Evolutionary conservation across 2,113 vertebrate species (phyloP), one percentile per base, ranked within the genome.

Genomic region (Dolichotis patagonum): DNA sequence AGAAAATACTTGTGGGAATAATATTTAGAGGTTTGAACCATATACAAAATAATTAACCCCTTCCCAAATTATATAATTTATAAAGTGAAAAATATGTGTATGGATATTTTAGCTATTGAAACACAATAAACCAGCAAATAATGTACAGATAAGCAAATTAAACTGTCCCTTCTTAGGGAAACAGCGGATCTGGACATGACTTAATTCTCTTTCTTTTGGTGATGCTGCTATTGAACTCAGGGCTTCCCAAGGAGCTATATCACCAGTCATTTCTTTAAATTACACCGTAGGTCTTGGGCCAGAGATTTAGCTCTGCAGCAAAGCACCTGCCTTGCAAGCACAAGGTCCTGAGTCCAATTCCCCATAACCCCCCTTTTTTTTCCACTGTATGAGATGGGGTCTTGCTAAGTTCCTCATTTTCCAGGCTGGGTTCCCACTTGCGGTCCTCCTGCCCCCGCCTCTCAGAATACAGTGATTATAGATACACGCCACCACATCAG

Each of bases 71-170:
- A 82, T 9, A 8, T 0, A 87, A 85, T 35, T 92, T 92, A 85
- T n/a, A 86, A 94, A 92, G 52, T 52, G 58, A 71, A 94, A 94
- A 52, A 32, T 92, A 62, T 32, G 7, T 69, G 12, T 30, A 65
- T 60, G 12, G 38, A n/a, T 41, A 26, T 54, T 92, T 84, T 91
- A 82, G 49, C 71, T 67, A 95, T n/a, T 77, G 10, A 10, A 95
- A 65, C 3, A 30, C 43, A 93, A 85, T 85, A 94, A 81, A 80
- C 16, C 17, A 56, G 65, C 20, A 90, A 77, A 60, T 38, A 73
- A 81, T 89, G 32, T 77, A 22, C 80, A 88, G 32, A 73, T n/a
- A 90, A 89, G 94, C 88, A 65, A 94, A 87, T 73, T 73, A 26
- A 89, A 60, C 1, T 91, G 54, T 52, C 20, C 26, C n/a, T 17